Conservation (phyloP, 2,113 vertebrate species). For the Malurus melanocephalus region DNA sequence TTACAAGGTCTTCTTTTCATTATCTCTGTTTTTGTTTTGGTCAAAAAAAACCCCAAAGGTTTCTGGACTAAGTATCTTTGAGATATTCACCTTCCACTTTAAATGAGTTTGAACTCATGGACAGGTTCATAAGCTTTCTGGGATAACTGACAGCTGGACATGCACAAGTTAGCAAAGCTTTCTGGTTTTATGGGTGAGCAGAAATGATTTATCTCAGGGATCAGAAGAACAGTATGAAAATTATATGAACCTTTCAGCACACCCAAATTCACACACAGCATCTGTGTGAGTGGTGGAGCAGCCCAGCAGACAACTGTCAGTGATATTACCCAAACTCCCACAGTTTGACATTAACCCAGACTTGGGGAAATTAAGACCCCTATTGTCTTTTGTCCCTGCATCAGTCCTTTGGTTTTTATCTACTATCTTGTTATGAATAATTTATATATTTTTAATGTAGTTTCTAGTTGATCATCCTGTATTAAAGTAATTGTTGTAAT, state of each 20-base stretch:
- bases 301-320: background rate
- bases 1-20: background rate
- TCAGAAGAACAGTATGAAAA: background rate
- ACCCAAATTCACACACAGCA: background rate
- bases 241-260: background rate
- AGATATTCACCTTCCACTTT: background rate
- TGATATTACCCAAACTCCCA: background rate
- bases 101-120: background rate
- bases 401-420: background rate
- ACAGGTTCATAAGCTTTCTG: background rate
- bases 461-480: background rate
- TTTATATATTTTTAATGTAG: background rate
- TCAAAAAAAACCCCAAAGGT: background rate
- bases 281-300: background rate
- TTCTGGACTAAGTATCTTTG: background rate
- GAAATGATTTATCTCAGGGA: background rate
- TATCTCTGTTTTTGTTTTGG: background rate
- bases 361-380: background rate
- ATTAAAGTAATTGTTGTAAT: conserved; percentile 35
- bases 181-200: background rate
- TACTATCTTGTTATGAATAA: background rate
- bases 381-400: background rate
- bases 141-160: background rate
- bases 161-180: background rate
- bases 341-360: background rate